Conservation (phyloP, 1,140 invertebrate genomes). For the Drosophila jambulina region DNA sequence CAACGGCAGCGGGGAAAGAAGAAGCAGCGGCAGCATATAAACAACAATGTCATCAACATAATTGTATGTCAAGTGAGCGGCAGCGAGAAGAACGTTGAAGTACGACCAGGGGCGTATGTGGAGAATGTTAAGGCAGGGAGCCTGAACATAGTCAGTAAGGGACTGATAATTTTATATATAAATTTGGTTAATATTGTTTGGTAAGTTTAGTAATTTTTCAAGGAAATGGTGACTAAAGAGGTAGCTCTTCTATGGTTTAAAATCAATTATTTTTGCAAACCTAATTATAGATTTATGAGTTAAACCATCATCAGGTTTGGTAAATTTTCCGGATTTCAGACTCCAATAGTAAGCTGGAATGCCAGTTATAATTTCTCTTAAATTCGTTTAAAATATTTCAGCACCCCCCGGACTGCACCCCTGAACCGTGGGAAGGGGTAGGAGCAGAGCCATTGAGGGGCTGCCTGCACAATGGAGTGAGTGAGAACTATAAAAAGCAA, state of each 20-base stretch:
- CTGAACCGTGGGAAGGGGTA: constrained; percentile 42
- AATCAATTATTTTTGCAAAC: neutral
- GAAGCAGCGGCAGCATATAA: constrained; percentile 27
- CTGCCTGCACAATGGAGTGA: constrained; percentile 27
- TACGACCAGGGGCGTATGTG: constrained; percentile 2
- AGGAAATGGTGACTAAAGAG: neutral
- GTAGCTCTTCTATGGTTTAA: neutral
- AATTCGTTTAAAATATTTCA: constrained; percentile 9
- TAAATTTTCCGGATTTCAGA: neutral
- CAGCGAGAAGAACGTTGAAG: constrained; percentile 19
- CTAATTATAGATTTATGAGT: neutral
- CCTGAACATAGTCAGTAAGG: neutral
- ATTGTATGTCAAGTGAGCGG: constrained; percentile 51
- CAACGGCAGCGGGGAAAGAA: constrained; percentile 23
- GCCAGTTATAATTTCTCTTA: neutral
- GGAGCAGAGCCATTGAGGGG: neutral
- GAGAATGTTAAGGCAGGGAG: neutral
- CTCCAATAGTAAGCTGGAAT: neutral
- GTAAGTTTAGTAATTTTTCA: neutral
- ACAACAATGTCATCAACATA: constrained; percentile 55
- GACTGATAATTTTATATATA: neutral
- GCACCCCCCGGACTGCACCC: constrained; percentile 48
- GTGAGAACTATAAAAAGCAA: constrained; percentile 29
- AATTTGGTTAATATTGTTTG: neutral
- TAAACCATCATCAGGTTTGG: neutral